These are phyloP conservation scores for Eulemur mongoz DNA, from an alignment of 2,797 vertebrate genomes.

Conservation along the genomic window DNA sequence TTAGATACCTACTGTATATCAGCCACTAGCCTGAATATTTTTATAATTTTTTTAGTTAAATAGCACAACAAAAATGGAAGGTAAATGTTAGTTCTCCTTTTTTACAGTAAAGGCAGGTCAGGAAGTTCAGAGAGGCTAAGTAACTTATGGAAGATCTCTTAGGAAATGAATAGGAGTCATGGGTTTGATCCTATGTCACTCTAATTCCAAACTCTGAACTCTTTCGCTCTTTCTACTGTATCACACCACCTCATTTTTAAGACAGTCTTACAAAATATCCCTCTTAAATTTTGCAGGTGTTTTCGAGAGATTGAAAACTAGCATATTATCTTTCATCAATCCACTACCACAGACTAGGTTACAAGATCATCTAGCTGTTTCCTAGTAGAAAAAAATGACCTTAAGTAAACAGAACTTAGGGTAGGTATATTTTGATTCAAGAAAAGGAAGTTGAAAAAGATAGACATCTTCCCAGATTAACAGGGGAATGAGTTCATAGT, in stretches of 20 bases:
- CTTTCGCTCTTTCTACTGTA: neutral
- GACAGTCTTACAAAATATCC: neutral
- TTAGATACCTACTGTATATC: neutral
- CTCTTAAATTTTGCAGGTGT: neutral
- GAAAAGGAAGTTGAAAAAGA: neutral
- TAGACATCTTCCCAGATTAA: neutral
- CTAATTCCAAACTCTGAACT: neutral
- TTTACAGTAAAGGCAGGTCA: neutral
- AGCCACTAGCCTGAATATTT: neutral
- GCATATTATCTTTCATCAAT: neutral
- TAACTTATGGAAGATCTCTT: neutral
- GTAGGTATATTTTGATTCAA: neutral
- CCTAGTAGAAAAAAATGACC: neutral
- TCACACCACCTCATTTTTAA: neutral
- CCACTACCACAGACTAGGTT: neutral
- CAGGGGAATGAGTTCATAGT: neutral
- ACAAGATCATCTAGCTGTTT: neutral
- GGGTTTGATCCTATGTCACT: neutral
- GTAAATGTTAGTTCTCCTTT: neutral
- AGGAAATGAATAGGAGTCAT: neutral
- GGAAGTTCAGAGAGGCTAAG: neutral
- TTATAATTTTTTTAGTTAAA: constrained; percentile 30
- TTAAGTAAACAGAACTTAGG: neutral
- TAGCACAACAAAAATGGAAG: neutral
- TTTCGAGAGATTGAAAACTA: neutral